Evolutionary conservation across 1,140 invertebrate genomes (phyloP).

Genomic region (Choristoneura fumiferana): DNA sequence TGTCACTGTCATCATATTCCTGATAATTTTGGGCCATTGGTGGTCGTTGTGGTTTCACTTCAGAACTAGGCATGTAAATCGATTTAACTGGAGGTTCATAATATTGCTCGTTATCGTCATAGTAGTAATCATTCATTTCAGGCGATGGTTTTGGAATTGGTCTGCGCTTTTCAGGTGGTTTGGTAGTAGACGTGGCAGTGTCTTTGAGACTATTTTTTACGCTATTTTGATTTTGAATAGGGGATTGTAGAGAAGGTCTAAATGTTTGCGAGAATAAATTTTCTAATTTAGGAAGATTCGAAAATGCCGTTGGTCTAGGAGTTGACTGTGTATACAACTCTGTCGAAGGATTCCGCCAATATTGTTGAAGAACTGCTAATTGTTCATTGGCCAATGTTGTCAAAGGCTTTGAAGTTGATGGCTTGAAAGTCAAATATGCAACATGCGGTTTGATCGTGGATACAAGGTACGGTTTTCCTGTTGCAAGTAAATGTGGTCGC

Average conservation of each 20-base stretch:
- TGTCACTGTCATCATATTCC: constrained; percentile 68
- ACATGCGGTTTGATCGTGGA: constrained; percentile 46
- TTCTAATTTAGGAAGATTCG: constrained; percentile 38
- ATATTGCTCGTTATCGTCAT: constrained; percentile 77
- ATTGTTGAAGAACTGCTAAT: constrained; percentile 53
- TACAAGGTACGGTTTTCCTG: constrained; percentile 45
- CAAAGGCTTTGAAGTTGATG: constrained; percentile 54
- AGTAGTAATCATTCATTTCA: constrained; percentile 78
- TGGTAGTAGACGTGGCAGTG: constrained; percentile 40
- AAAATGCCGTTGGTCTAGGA: constrained; percentile 37
- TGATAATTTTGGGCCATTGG: constrained; percentile 76
- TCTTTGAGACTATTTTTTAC: constrained; percentile 23
- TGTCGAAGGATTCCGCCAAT: constrained; percentile 53
- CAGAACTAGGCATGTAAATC: constrained; percentile 81
- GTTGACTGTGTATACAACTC: constrained; percentile 39
- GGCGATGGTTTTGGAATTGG: constrained; percentile 76
- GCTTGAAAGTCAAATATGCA: constrained; percentile 34
- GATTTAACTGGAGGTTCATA: constrained; percentile 79
- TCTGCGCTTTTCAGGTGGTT: constrained; percentile 52
- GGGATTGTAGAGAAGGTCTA: constrained; percentile 32
- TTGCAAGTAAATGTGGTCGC: constrained; percentile 37
- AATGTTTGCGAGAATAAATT: constrained; percentile 43
- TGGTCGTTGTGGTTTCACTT: constrained; percentile 75
- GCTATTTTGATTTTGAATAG: constrained; percentile 33
- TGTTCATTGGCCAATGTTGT: constrained; percentile 56